Evolutionary conservation across 1,140 invertebrate genomes (phyloP), one percentile per base, ranked within the genome.

Genomic region (Mesaphorura yosii): DNA sequence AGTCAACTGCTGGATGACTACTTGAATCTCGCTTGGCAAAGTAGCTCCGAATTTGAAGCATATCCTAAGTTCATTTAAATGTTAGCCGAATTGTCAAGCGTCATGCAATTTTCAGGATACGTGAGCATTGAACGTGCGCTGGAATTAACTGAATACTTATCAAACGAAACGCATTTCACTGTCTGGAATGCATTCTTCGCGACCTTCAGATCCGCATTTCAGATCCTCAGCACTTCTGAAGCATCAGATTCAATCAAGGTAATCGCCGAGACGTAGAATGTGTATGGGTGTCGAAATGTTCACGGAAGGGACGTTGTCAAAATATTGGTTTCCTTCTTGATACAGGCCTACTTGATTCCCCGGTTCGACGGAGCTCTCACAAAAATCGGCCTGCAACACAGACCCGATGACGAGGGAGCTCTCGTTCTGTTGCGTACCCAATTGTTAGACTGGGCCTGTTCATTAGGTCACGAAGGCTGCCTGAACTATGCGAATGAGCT

Each of bases 1-100:
- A 28, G 40, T 38, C 58, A 60, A 46, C 26, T 60, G 23, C 22
- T 60, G 4, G 53, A 60, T 41, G 58, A 60, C 44, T 60, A 60
- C 28, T 56, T 60, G 25, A 51, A 48, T 31, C 25, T 52, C 10
- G 53, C 53, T 0, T 48, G 25, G 23, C 34, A 48, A 41, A 23
- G 52, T 31, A 53, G n/a, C n/a, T n/a, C n/a, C n/a, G 20, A 22
- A 46, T 17, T 17, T 6, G 7, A 6, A 41, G 7, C 6, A 10
- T 12, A 7, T 7, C 22, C 22, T 41, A 20, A 12, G 40, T 7
- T 41, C 10, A 41, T 17, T 20, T 12, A 20, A 41, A 41, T 7
- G 7, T 41, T 17, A 7, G 19, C 10, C 19, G 6, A 12, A 12
- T 22, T 7, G 20, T 48, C n/a, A n/a, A n/a, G n/a, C n/a, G n/a